A percentile compares a stretch with the other conserved stretches of the same genome.
These are phyloP conservation scores for Ephydatia muelleri DNA, from an alignment of 37 sponge, comb jelly and placozoan genomes.

Conservation along the genomic window DNA sequence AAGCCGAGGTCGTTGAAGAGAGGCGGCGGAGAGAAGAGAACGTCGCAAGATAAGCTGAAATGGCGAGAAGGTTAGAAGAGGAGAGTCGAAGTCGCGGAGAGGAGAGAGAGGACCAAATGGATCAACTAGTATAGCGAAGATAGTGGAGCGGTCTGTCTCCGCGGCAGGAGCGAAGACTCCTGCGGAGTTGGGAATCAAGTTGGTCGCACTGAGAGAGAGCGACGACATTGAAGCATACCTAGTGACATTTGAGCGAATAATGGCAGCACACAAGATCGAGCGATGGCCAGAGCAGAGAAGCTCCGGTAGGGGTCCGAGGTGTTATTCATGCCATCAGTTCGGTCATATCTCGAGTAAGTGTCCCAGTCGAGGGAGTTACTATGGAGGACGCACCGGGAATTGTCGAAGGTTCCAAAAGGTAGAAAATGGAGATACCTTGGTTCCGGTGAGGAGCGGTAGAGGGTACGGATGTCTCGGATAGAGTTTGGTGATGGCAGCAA, in stretches of 20 bases:
- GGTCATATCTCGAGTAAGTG: too few relatives aligned
- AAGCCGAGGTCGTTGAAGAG: not conserved
- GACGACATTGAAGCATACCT: not conserved
- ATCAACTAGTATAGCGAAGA: not conserved
- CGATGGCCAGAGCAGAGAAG: too few relatives aligned
- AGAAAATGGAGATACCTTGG: too few relatives aligned
- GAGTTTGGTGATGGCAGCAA: too few relatives aligned
- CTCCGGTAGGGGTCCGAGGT: too few relatives aligned
- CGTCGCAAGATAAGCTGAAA: too few relatives aligned
- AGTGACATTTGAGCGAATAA: not conserved
- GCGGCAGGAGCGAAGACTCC: not conserved
- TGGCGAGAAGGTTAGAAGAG: not conserved
- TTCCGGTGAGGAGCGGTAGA: too few relatives aligned
- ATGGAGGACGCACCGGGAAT: too few relatives aligned
- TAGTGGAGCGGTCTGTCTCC: not conserved
- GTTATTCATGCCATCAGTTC: too few relatives aligned
- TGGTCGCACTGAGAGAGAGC: not conserved
- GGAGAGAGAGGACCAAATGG: conserved; percentile 1
- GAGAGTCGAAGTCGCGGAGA: not conserved
- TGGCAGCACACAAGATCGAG: not conserved
- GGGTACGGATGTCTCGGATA: too few relatives aligned
- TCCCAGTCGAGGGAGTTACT: too few relatives aligned
- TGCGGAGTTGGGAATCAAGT: not conserved
- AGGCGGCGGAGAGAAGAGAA: not conserved
- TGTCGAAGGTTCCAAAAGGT: too few relatives aligned